Evolutionary conservation across 1,140 invertebrate species (phyloP).

Genomic region (Diorhabda carinulata): DNA sequence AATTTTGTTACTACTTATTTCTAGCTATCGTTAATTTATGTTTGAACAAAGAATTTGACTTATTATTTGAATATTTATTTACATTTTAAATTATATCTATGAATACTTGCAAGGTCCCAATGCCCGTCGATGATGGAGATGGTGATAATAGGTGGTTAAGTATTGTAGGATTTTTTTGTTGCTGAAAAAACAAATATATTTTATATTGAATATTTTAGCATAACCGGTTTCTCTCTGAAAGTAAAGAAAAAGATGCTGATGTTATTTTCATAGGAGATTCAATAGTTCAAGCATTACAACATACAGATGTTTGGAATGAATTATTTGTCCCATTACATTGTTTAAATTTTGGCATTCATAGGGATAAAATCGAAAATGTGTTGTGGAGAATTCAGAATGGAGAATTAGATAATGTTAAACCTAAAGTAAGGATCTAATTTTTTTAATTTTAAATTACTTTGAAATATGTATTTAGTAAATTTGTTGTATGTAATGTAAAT

Average conservation of each 20-base stretch:
- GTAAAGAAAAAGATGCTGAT: conserved; percentile 82
- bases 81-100: conserved; percentile 22
- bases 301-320: conserved; percentile 79
- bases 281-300: conserved; percentile 71
- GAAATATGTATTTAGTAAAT: not conserved
- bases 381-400: conserved; percentile 86
- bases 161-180: conserved; percentile 40
- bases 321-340: conserved; percentile 83
- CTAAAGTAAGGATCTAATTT: conserved; percentile 60
- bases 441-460: too few relatives aligned
- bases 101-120: conserved; percentile 42
- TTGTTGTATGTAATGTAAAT: not conserved
- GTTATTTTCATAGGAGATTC: conserved; percentile 90
- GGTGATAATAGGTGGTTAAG: conserved; percentile 48
- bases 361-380: conserved; percentile 82
- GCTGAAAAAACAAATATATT: conserved; percentile 9
- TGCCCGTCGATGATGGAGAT: conserved; percentile 43
- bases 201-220: conserved; percentile 59
- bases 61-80: too few relatives aligned
- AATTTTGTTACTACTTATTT: too few relatives aligned
- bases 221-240: conserved; percentile 73
- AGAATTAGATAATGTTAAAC: conserved; percentile 80
- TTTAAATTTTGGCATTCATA: conserved; percentile 86
- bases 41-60: too few relatives aligned
- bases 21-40: too few relatives aligned